Evolutionary conservation across 2,888 invertebrate genomes (phyloP).

Genomic region (Bursaphelenchus okinawaensis): DNA sequence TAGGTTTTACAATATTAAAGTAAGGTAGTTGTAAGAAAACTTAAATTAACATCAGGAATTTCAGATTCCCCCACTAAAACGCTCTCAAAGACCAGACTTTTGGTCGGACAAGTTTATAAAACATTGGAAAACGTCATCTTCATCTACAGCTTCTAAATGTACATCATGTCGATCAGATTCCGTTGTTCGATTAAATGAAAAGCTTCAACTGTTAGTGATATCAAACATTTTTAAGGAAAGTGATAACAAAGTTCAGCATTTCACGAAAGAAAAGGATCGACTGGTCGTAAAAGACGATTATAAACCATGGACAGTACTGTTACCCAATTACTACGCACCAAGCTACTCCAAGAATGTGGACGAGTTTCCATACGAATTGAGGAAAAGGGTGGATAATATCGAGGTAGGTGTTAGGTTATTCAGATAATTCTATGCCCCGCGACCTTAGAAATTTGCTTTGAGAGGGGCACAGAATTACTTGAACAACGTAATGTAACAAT

Average conservation of each 20-base stretch:
- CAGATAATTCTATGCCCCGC: too few species aligned
- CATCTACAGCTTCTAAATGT: neutral
- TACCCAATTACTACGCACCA: slow-evolving; percentile 43
- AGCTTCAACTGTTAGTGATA: slow-evolving; percentile 15
- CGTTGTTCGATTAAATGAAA: slow-evolving; percentile 11
- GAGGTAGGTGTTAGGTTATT: slow-evolving; percentile 15
- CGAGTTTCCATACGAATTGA: slow-evolving; percentile 40
- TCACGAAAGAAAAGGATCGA: neutral
- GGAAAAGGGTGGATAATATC: slow-evolving; percentile 38
- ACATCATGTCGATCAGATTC: neutral
- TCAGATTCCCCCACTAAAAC: slow-evolving; percentile 20
- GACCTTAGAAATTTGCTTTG: too few species aligned
- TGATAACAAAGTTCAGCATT: neutral
- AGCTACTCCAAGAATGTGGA: slow-evolving; percentile 39
- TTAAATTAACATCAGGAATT: neutral
- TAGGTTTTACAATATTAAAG: neutral
- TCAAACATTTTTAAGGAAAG: slow-evolving; percentile 3
- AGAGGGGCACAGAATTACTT: too few species aligned
- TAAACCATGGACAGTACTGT: slow-evolving; percentile 32
- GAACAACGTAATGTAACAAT: too few species aligned
- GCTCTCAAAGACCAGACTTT: slow-evolving; percentile 12
- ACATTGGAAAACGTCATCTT: slow-evolving; percentile 21
- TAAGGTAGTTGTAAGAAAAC: too few species aligned
- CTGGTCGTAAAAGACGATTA: neutral
- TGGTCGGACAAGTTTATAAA: slow-evolving; percentile 33